Evolutionary conservation across 2,888 invertebrate genomes (phyloP).

Genomic region (Napeogenes sylphis): DNA sequence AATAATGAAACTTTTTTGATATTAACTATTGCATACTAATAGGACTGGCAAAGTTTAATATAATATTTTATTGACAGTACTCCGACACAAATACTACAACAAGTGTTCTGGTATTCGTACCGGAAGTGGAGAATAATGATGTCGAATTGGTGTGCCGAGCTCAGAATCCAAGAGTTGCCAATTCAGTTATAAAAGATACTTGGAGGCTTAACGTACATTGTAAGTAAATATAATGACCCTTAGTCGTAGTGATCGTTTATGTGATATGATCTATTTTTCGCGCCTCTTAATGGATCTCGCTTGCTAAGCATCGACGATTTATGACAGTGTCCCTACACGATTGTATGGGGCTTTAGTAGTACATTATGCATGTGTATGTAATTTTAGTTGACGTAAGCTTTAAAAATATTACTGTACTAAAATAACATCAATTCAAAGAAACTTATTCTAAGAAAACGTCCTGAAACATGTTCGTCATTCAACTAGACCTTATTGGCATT

Average conservation of each 20-base stretch:
- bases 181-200: slow-evolving; percentile 86
- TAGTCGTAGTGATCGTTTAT: neutral
- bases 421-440: no score
- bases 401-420: no score
- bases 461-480: neutral
- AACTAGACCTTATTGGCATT: neutral
- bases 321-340: no score
- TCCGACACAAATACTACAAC: slow-evolving; percentile 86
- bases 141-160: slow-evolving; percentile 86
- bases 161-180: slow-evolving; percentile 85
- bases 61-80: slow-evolving; percentile 58
- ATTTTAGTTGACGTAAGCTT: no score
- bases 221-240: slow-evolving; percentile 74
- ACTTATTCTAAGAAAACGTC: neutral
- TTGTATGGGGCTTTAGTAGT: no score
- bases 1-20: no score
- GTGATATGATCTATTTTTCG: neutral
- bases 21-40: no score
- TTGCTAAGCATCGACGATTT: no score
- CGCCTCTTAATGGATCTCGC: neutral
- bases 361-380: no score
- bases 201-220: slow-evolving; percentile 89
- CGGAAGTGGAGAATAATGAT: slow-evolving; percentile 88
- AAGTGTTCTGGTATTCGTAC: slow-evolving; percentile 86
- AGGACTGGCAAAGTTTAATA: no score